These are phyloP conservation scores for Archips crataeganus DNA, from an alignment of 2,888 invertebrate genomes.

Conservation along the genomic window DNA sequence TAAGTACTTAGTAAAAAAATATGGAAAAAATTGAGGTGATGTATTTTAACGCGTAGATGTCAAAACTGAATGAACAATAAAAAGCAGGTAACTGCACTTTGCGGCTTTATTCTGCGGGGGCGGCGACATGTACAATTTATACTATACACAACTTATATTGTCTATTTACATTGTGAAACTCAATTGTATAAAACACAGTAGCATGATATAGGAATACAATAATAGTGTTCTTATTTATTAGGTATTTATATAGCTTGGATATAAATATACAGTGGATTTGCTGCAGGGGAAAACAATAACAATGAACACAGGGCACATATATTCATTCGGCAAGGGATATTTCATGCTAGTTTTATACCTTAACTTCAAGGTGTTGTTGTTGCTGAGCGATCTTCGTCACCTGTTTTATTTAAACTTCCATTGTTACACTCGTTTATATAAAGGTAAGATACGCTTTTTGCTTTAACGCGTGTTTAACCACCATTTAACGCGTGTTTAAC, in stretches of 20 bases:
- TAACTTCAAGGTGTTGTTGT: conserved; percentile 69
- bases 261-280: conserved; percentile 2
- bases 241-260: background rate
- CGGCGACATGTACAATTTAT: background rate
- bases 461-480: background rate
- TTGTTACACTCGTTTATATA: background rate
- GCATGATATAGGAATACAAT: conserved; percentile 5
- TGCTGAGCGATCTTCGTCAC: conserved; percentile 69
- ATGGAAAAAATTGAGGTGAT: no score
- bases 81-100: no score
- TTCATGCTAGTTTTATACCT: conserved; percentile 64
- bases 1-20: no score
- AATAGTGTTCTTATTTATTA: background rate
- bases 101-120: no score
- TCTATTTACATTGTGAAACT: background rate
- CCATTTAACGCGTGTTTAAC: no score
- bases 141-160: background rate
- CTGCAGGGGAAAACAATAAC: conserved; percentile 13
- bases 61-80: no score
- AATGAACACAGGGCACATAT: conserved; percentile 8
- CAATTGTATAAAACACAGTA: background rate
- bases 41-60: no score
- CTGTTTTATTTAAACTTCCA: conserved; percentile 58
- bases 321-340: conserved; percentile 21
- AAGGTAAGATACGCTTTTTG: background rate